Conservation (phyloP, 1,140 invertebrate genomes). For the Leucophenga varia region DNA sequence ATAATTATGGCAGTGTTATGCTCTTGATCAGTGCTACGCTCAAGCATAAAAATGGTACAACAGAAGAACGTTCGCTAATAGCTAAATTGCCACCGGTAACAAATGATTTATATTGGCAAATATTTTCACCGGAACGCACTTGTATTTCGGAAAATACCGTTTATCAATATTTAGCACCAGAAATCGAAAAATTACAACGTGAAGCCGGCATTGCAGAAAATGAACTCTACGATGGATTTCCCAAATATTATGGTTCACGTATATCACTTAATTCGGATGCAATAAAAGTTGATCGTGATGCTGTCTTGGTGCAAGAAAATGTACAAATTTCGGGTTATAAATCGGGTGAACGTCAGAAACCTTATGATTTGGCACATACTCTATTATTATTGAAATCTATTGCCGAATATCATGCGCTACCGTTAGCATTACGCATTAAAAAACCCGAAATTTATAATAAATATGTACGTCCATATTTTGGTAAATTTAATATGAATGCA, state of each 20-base stretch:
- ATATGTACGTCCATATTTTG: slow-evolving; percentile 48
- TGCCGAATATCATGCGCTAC: slow-evolving; percentile 62
- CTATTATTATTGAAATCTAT: slow-evolving; percentile 57
- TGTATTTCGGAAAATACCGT: slow-evolving; percentile 63
- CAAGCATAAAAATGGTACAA: slow-evolving; percentile 25
- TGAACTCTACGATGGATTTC: slow-evolving; percentile 56
- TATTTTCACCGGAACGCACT: slow-evolving; percentile 62
- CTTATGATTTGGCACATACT: slow-evolving; percentile 59
- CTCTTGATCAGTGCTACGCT: slow-evolving; percentile 46
- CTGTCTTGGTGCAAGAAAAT: slow-evolving; percentile 63
- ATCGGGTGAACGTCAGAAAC: slow-evolving; percentile 55
- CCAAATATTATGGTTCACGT: slow-evolving; percentile 60
- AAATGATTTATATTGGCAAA: slow-evolving; percentile 58
- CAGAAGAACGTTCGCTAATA: slow-evolving; percentile 57
- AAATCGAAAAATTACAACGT: slow-evolving; percentile 56
- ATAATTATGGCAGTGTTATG: slow-evolving; percentile 64
- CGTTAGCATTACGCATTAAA: slow-evolving; percentile 60
- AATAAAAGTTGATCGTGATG: slow-evolving; percentile 58
- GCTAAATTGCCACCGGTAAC: slow-evolving; percentile 63
- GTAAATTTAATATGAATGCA: slow-evolving; percentile 43
- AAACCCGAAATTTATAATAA: slow-evolving; percentile 58
- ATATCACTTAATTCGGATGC: slow-evolving; percentile 54
- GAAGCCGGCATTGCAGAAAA: slow-evolving; percentile 54
- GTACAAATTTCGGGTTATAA: slow-evolving; percentile 58
- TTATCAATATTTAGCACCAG: slow-evolving; percentile 60